Evolutionary conservation across 2,797 vertebrate species (phyloP), one percentile per base, ranked within the genome.

Genomic region (Chromobotia macracanthus): DNA sequence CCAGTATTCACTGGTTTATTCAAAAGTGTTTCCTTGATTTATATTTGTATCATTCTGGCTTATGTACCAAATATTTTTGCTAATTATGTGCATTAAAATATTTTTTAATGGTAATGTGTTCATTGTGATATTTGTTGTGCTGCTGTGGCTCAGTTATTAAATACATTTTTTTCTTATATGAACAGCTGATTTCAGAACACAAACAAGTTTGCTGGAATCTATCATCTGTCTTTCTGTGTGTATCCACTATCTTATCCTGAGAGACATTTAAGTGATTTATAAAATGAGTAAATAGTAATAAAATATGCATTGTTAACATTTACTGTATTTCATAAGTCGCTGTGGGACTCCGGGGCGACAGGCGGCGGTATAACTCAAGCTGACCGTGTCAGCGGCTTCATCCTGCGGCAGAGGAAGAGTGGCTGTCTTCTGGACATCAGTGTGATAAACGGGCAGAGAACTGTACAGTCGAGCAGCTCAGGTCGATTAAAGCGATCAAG

Each of bases 31-130:
- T 15, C 21, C 38, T 10, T 58, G 53, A 56, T 58, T 58, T 70
- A 51, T 78, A 70, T 78, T 70, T 78, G 35, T 78, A 61, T 25
- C 44, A 50, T n/a, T 63, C 28, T 60, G 51, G 7, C 31, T 16
- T 48, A 58, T 58, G 53, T 19, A 48, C 46, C 21, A 21, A 31
- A 46, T 0, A 31, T n/a, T 48, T 78, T 61, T 61, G 31, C n/a
- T 25, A 25, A 38, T 61, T 25, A 23, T 69, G 28, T 51, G 48
- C 44, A 71, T 63, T 71, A 78, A 78, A 71, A 6, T 76, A 0
- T 28, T 3, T 61, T 50, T 63, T 19, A 51, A n/a, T 38, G 44
- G 5, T 4, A 66, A 58, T 65, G n/a, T 13, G 11, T 25, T 38
- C 8, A 12, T 35, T 61, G 21, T 23, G 13, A 0, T 28, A 18